Evolutionary conservation across 92 coral and sea anemone genomes (phyloP).

Genomic region (Porites cylindrica): DNA sequence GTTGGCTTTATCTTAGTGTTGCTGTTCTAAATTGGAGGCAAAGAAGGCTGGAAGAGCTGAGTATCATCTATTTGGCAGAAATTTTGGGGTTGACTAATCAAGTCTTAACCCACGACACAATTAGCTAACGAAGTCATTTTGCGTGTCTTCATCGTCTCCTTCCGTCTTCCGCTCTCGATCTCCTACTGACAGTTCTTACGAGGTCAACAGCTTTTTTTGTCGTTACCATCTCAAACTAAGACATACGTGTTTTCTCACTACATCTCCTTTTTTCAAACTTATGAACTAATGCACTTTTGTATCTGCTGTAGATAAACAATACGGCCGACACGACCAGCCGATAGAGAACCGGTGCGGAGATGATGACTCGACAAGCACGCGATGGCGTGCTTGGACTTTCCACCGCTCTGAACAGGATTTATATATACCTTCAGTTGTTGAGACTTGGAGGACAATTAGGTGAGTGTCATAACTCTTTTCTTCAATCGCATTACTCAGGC

Average conservation of each 20-base stretch:
- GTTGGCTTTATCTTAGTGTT: not conserved
- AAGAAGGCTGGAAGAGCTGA: no score
- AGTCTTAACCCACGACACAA: no score
- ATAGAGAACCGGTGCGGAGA: slow-evolving; percentile 4
- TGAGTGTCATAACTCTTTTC: not conserved
- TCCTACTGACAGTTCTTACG: no score
- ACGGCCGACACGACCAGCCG: not conserved
- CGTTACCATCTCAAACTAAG: not conserved
- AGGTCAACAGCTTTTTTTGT: not conserved
- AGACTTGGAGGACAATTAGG: not conserved
- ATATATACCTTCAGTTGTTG: no score
- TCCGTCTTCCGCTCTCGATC: not conserved
- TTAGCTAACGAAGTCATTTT: no score
- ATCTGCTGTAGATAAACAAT: slow-evolving; percentile 53
- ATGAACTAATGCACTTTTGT: slow-evolving; percentile 42
- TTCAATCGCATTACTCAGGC: not conserved
- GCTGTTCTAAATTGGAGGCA: not conserved
- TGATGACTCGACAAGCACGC: slow-evolving; percentile 16
- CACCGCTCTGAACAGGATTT: not conserved
- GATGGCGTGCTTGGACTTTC: not conserved
- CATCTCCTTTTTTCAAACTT: not conserved
- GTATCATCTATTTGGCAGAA: not conserved
- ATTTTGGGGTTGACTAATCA: slow-evolving; percentile 12
- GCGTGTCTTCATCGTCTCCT: no score
- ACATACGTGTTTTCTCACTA: slow-evolving; percentile 27